These are phyloP conservation scores for Artibeus lituratus DNA, from an alignment of 2,797 vertebrate genomes.

Conservation along the genomic window DNA sequence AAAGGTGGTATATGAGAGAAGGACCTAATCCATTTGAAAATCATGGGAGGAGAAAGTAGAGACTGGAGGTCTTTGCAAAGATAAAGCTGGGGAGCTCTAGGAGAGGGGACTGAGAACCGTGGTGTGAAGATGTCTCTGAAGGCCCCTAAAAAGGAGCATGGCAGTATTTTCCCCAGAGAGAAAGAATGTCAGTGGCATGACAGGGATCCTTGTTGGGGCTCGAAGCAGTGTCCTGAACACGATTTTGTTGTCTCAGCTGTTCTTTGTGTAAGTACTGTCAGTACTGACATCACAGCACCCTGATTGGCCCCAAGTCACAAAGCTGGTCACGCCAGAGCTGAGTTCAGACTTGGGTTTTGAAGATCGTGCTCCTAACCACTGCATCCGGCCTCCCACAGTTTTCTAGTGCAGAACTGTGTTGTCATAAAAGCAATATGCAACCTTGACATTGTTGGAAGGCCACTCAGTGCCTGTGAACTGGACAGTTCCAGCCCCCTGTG, in stretches of 20 bases:
- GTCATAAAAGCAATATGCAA: not conserved
- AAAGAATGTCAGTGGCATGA: not conserved
- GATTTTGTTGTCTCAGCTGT: rapidly evolving
- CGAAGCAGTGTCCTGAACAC: not conserved
- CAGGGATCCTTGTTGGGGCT: not conserved
- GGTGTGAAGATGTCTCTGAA: not conserved
- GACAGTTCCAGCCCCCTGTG: not conserved
- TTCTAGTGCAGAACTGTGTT: not conserved
- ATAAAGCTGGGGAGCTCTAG: not conserved
- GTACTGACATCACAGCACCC: rapidly evolving
- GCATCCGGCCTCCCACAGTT: rapidly evolving
- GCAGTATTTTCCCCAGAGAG: not conserved
- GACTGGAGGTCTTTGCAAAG: not conserved
- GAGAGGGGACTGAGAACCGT: not conserved
- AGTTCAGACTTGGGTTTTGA: not conserved
- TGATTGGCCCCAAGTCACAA: not conserved
- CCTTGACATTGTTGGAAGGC: too few species aligned
- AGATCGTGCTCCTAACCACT: not conserved
- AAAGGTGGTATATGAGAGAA: not conserved
- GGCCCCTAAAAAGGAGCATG: not conserved
- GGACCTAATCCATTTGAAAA: not conserved
- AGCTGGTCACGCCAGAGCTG: not conserved
- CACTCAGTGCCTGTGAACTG: not conserved
- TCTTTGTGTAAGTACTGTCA: not conserved
- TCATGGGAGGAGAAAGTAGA: not conserved